Percentiles rank a stretch among this genome's conserved stretches.
Conservation (phyloP, 1,140 invertebrate genomes). For the Drosophila triauraria region DNA sequence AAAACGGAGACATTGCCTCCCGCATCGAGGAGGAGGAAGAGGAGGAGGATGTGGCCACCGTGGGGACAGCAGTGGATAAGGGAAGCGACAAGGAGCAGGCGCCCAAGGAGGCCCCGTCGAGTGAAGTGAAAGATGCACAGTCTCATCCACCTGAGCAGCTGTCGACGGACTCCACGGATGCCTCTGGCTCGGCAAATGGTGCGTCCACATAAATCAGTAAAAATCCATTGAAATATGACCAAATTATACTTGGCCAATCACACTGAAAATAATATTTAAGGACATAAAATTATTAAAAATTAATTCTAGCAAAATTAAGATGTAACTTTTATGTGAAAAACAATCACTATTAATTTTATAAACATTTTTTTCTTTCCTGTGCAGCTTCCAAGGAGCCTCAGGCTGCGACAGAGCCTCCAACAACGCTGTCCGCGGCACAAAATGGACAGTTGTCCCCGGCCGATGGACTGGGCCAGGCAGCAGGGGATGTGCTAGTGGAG, state of each 20-base stretch:
- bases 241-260: constrained; percentile 9
- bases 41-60: constrained; percentile 40
- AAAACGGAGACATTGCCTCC: constrained; percentile 73
- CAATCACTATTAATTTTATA: background rate
- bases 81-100: constrained; percentile 8
- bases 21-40: constrained; percentile 75
- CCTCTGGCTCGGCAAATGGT: constrained; percentile 48
- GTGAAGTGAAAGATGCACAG: constrained; percentile 14
- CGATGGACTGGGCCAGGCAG: constrained; percentile 17
- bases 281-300: too few relatives aligned
- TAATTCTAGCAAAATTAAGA: too few relatives aligned
- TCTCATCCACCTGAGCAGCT: constrained; percentile 27
- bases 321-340: background rate
- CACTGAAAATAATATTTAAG: background rate
- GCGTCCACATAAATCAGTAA: constrained; percentile 57
- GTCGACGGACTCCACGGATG: constrained; percentile 37
- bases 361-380: background rate
- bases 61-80: constrained; percentile 3
- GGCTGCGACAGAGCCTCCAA: constrained; percentile 15
- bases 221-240: constrained; percentile 40
- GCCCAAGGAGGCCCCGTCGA: constrained; percentile 8
- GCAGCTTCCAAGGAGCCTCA: constrained; percentile 25
- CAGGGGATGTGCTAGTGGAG: constrained; percentile 7
- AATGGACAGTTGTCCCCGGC: constrained; percentile 42
- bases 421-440: background rate